Evolutionary conservation across 2,797 vertebrate species (phyloP), one percentile per base, ranked within the genome.

Genomic region (Myoxocephalus aenaeus): DNA sequence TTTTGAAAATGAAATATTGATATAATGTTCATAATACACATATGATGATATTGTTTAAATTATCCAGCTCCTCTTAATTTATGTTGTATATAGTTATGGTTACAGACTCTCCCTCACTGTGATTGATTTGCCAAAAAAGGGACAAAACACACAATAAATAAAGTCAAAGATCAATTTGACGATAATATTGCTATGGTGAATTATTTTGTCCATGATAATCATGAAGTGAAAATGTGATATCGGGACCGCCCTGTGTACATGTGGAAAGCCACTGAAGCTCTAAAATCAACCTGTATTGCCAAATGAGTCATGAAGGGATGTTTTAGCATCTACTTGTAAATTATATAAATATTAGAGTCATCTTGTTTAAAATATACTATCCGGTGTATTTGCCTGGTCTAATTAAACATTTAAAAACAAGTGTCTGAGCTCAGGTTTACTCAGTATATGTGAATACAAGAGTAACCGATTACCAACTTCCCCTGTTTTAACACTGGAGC

Each of bases 401-500:
- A 15, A 63, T 10, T 11, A 1, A 36, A 54, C 44, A 9, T 22
- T 20, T 11, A 32, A 58, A 70, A 65, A 62, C 4, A 42, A 53
- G 11, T 48, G 32, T 38, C 12, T 44, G 59, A 59, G 29, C 34
- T 64, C 18, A 64, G 22, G 14, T 38, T 27, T 25, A 27, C 50
- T 51, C 12, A 34, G 4, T n/a, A 25, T n/a, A 46, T 70, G 13
- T 63, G 66, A 57, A 40, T n/a, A 72, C 25, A 59, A 63, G 38
- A 15, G 9, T 46, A 10, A 77, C 40, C 7, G 46, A 65, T 54
- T 38, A 38, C 36, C 36, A 38, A 10, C 36, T 38, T 64, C 12
- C 22, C 25, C 4, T 58, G 74, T 63, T 74, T 80, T 70, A 79
- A 63, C 78, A 34, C 42, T 64, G 64, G 34, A 63, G 62, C 72